These are phyloP conservation scores for Bombus sylvicola DNA, from an alignment of 1,140 invertebrate genomes.

Conservation along the genomic window DNA sequence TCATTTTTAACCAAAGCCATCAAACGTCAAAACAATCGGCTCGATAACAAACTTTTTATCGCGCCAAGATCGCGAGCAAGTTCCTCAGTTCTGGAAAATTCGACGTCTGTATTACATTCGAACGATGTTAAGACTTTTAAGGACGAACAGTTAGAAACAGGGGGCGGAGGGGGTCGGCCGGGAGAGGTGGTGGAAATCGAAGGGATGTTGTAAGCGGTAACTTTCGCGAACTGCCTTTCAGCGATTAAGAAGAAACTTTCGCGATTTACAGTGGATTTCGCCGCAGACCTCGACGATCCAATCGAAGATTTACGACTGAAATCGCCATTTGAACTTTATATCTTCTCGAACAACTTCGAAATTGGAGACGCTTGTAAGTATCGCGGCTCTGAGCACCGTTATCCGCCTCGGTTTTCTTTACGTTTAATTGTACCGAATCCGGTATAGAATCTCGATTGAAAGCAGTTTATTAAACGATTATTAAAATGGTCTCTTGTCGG, in stretches of 20 bases:
- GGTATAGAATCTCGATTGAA: neutral
- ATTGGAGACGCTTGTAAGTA: constrained; percentile 52
- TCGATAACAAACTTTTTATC: neutral
- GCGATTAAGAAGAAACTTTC: constrained; percentile 66
- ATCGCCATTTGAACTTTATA: constrained; percentile 67
- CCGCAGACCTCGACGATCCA: constrained; percentile 60
- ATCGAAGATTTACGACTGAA: constrained; percentile 65
- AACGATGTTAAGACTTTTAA: constrained; percentile 28
- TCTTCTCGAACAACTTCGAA: constrained; percentile 50
- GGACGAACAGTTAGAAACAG: neutral
- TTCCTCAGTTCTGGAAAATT: neutral
- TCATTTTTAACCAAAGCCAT: neutral
- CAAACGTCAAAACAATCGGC: neutral
- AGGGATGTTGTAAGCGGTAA: constrained; percentile 55
- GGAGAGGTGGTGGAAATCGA: neutral
- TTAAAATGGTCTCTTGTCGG: neutral
- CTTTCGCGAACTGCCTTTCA: constrained; percentile 65
- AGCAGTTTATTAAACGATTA: neutral
- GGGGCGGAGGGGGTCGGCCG: neutral
- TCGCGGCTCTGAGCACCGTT: constrained; percentile 18
- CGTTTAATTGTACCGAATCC: constrained; percentile 21
- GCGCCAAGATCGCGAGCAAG: neutral
- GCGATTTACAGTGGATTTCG: constrained; percentile 68
- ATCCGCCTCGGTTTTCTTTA: constrained; percentile 8
- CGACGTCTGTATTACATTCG: neutral